Base-by-base conservation (phyloP, 1,140 invertebrate genomes). In the Panagrolaimus sp. region DNA sequence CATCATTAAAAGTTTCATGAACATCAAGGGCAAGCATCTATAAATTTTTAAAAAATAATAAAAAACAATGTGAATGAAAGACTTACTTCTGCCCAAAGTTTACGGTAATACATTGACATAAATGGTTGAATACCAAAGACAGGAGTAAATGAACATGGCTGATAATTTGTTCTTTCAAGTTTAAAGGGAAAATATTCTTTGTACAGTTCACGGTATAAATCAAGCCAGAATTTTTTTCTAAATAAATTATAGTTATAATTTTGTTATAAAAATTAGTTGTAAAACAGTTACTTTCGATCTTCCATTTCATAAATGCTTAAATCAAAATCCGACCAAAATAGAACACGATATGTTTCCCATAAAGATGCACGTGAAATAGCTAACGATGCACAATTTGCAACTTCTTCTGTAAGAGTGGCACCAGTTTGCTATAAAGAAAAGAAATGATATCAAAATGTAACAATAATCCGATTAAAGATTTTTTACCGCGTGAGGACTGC, bases 261-360 rank as follows among this genome's bases (percentile, higher is more conserved):
- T n/a, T n/a, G n/a, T n/a, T n/a, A n/a, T 20, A 9, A 25, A 65
- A 71, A 38, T 43, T 31, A 23, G 13, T 25, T 23, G 13, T 13
- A 20, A 38, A 27, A 69, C n/a, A 63, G 38, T 46, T 44, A 78
- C 78, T 75, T 82, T 69, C 81, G 67, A 38, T 81, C 70, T 48
- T 81, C 79, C 77, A 82, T 81, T 63, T 82, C 78, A 68, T 70
- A 78, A 20, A 82, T 69, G 11, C 69, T 78, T 23, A 82, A 65
- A 57, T 82, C 80, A 62, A 69, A 82, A 61, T 82, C 80, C n/a
- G 78, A 65, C 81, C 80, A 82, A 63, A 82, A 82, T 0, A 82
- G 67, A 20, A 76, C 71, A 38, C 80, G 67, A 62, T 83, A 82
- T 9, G 76, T 71, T 11, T 82, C 80, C 80, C 80, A 82, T 11